Percentiles rank a stretch among this genome's conserved stretches.
phyloP scores from a whole-genome alignment of 2,888 invertebrate genomes.

The Acanthosoma haemorrhoidale region DNA sequence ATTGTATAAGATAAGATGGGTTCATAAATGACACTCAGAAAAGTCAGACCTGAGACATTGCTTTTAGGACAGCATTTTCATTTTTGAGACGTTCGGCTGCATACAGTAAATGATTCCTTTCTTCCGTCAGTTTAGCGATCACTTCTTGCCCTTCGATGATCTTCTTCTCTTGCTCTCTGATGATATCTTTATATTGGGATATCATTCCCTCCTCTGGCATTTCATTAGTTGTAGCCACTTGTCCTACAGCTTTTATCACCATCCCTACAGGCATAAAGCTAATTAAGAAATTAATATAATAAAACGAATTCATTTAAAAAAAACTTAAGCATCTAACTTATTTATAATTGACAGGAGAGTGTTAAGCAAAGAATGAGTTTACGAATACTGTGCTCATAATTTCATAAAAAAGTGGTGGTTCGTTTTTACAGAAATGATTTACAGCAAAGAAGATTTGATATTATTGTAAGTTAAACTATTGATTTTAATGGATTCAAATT shows the following conservation, averaged over 20 bases:
- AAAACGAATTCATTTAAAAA: neutral
- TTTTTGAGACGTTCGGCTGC: conserved; percentile 72
- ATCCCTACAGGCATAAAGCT: no score
- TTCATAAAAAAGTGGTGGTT: no score
- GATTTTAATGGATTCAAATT: no score
- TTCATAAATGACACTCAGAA: neutral
- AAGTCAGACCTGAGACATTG: conserved; percentile 44
- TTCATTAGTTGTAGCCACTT: conserved; percentile 39
- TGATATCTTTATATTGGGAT: conserved; percentile 79
- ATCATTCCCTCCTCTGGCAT: conserved; percentile 41
- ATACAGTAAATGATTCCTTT: conserved; percentile 58
- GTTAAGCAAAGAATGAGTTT: no score
- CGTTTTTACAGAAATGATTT: no score
- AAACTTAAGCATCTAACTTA: no score
- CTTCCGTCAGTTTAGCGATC: conserved; percentile 37
- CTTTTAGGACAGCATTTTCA: conserved; percentile 80
- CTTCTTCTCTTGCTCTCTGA: conserved; percentile 79
- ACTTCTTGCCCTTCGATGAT: conserved; percentile 44
- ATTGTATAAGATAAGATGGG: no score
- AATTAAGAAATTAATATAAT: neutral
- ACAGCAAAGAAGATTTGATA: no score
- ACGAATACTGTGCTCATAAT: no score
- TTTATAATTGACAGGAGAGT: no score
- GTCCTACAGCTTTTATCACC: conserved; percentile 52
- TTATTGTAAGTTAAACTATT: no score